phyloP scores from a whole-genome alignment of 2,113 vertebrate genomes.

The Centropus bengalensis region DNA sequence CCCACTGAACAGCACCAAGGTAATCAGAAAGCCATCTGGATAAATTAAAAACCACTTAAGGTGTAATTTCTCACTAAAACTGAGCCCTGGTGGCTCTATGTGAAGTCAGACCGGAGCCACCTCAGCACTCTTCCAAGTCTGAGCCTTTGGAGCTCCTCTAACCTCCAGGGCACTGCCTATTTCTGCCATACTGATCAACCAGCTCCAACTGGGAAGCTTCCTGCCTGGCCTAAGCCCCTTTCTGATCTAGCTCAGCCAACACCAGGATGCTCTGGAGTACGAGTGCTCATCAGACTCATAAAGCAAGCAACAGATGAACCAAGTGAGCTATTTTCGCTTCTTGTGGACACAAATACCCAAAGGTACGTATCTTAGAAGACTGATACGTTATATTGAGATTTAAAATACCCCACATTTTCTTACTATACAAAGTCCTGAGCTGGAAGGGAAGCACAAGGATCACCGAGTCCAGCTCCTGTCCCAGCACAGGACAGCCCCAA shows the following conservation, averaged over 20 bases:
- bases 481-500: too few species aligned
- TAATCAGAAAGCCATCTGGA: neutral
- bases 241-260: neutral
- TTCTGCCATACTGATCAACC: neutral
- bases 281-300: neutral
- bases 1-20: neutral
- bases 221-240: neutral
- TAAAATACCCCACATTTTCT: accelerated
- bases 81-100: neutral
- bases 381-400: neutral
- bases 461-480: too few species aligned
- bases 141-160: neutral
- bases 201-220: neutral
- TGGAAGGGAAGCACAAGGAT: too few species aligned
- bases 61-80: neutral
- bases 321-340: neutral
- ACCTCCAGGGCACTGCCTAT: neutral
- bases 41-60: neutral
- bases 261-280: neutral
- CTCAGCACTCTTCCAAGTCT: accelerated
- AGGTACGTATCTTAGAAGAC: neutral
- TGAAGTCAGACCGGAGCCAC: neutral
- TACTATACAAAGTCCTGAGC: too few species aligned
- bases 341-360: neutral
- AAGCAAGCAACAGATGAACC: neutral